These are phyloP conservation scores for Drosophila parabipectinata DNA, from an alignment of 1,140 invertebrate genomes.

Conservation along the genomic window DNA sequence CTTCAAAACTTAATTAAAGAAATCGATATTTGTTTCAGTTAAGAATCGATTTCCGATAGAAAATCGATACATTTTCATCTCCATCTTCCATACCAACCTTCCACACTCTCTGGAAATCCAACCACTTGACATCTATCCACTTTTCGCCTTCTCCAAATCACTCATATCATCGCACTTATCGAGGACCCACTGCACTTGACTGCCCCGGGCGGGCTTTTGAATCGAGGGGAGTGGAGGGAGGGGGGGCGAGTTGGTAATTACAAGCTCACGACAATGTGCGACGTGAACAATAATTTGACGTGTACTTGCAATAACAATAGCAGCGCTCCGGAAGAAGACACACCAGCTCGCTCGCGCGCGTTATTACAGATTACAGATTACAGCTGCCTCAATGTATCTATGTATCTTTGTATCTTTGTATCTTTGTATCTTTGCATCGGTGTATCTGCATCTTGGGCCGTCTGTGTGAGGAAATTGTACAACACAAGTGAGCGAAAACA, in stretches of 20 bases:
- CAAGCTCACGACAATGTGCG: constrained; percentile 71
- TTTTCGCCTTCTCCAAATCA: neutral
- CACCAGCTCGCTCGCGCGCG: constrained; percentile 15
- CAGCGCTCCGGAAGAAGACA: constrained; percentile 65
- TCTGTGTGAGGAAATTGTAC: constrained; percentile 40
- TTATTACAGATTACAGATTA: constrained; percentile 14
- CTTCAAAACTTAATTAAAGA: no score
- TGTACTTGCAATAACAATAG: constrained; percentile 78
- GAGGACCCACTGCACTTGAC: constrained; percentile 16
- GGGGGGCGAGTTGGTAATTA: constrained; percentile 61
- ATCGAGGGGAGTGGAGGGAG: constrained; percentile 19
- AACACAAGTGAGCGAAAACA: constrained; percentile 6
- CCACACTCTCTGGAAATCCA: no score
- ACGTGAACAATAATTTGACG: constrained; percentile 76
- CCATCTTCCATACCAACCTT: no score
- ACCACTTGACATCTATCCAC: no score
- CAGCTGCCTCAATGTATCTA: constrained; percentile 11
- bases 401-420: neutral
- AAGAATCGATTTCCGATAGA: no score
- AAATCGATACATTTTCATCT: no score
- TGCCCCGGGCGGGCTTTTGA: neutral
- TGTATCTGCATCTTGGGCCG: neutral
- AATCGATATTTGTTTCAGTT: no score
- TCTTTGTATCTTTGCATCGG: neutral
- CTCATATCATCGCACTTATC: neutral